Evolutionary conservation across 2,888 invertebrate species (phyloP), one percentile per base, ranked within the genome.

Genomic region (Temnothorax rugatulus): DNA sequence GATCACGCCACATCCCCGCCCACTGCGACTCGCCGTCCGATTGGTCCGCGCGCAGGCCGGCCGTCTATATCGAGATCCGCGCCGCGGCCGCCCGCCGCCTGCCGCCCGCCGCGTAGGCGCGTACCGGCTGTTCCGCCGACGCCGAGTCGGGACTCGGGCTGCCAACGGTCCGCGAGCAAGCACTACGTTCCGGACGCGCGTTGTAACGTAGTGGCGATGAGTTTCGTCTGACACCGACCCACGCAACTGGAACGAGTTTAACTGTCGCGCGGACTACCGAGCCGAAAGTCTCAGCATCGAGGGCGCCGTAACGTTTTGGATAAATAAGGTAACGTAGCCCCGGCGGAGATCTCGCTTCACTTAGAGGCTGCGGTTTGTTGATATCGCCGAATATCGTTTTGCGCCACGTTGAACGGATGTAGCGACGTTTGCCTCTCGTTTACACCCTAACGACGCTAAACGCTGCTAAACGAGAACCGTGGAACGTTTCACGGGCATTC

Each of bases 1-100:
- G 93, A 95, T 95, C 95, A 95, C 95, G 95, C 95, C 95, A 95
- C 93, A 92, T 94, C 93, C 93, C 94, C 94, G 92, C 94, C 93
- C 90, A 90, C 84, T 81, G 84, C 85, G 87, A 83, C 82, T 77
- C 74, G 85, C 59, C 69, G 81, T 87, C 75, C 86, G 88, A 95
- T 95, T 95, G 95, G 95, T 92, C 92, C 91, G 91, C 91, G 91
- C 89, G 89, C 86, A 87, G 84, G 88, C 90, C 88, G 88, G 90
- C 89, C 84, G 83, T 90, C 90, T 89, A 89, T 90, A 86, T 84
- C 79, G 73, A 89, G 86, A 84, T 75, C 66, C 59, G 64, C 59
- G 64, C 15, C 21, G n/a, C 34, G 7, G 29, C 29, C 29, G 29
- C 29, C 34, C 34, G 34, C 34, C 5, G n/a, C n/a, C n/a, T n/a